phyloP scores from a whole-genome alignment of 2,797 vertebrate genomes.

The Chelonia mydas region DNA sequence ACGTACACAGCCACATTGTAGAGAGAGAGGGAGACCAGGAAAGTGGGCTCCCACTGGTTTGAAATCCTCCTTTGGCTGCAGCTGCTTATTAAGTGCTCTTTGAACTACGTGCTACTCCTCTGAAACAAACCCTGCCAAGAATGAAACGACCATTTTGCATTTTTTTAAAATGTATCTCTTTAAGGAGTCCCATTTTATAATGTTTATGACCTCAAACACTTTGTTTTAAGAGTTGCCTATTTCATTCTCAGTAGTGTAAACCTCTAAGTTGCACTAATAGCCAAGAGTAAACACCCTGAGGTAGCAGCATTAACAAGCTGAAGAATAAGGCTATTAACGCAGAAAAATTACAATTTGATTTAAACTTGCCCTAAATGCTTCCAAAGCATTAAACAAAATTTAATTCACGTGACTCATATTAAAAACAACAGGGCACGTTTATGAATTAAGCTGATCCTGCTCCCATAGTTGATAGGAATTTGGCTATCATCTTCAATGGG shows the following conservation, averaged over 20 bases:
- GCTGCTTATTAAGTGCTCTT: constrained; percentile 35
- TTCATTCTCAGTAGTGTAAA: constrained; percentile 50
- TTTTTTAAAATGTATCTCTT: constrained; percentile 43
- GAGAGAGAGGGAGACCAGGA: not conserved
- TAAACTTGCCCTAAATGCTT: not conserved
- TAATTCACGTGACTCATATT: constrained; percentile 49
- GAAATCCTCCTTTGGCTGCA: constrained; percentile 53
- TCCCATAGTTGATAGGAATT: constrained; percentile 22
- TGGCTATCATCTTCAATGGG: not conserved
- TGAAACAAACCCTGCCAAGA: constrained; percentile 57
- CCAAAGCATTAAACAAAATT: constrained; percentile 46
- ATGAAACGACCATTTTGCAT: constrained; percentile 64
- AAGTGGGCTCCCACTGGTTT: constrained; percentile 42
- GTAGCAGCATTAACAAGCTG: constrained; percentile 35
- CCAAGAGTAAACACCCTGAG: constrained; percentile 56
- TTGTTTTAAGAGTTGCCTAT: constrained; percentile 57
- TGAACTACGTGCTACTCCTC: constrained; percentile 42
- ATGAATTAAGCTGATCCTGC: constrained; percentile 5
- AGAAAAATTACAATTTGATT: constrained; percentile 55
- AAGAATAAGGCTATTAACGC: constrained; percentile 17
- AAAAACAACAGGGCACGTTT: constrained; percentile 30
- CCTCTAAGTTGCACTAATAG: constrained; percentile 36
- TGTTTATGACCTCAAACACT: constrained; percentile 71
- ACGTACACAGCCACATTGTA: not conserved
- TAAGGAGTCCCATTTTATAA: constrained; percentile 55